phyloP scores from a whole-genome alignment of 2,113 vertebrate species.

The Apeltes quadracus region DNA sequence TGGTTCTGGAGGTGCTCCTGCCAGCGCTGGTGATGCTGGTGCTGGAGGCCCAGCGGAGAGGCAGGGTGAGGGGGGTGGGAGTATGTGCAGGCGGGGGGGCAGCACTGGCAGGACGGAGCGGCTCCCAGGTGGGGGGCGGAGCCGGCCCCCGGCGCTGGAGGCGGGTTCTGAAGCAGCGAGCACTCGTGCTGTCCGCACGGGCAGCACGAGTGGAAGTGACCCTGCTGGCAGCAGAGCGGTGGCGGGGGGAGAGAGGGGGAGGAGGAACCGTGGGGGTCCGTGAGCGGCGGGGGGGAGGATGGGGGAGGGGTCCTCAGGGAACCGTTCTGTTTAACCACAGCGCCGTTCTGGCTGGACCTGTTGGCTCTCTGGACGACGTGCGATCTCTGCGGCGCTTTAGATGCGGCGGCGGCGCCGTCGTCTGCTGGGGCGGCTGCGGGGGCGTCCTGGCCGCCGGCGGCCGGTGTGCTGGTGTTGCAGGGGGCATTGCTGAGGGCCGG shows the following conservation, averaged over 20 bases:
- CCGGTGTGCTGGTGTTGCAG: background rate
- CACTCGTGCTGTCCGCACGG: conserved; percentile 84
- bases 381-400: conserved; percentile 10
- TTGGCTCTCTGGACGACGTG: conserved; percentile 11
- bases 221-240: conserved; percentile 72
- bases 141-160: conserved; percentile 19
- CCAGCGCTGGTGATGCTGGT: conserved; percentile 86
- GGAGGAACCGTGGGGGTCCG: conserved; percentile 51
- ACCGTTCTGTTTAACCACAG: conserved; percentile 67
- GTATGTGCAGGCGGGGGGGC: conserved; percentile 83
- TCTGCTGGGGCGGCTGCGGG: conserved; percentile 6
- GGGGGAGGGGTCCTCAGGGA: conserved; percentile 50
- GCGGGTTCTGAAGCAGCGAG: conserved; percentile 81
- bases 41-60: conserved; percentile 85
- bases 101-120: conserved; percentile 39
- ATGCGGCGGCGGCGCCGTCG: background rate
- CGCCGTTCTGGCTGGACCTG: conserved; percentile 50
- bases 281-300: background rate
- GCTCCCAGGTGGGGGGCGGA: conserved; percentile 65
- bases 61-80: conserved; percentile 67
- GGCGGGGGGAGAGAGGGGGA: conserved; percentile 29
- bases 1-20: conserved; percentile 91
- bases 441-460: conserved; percentile 46
- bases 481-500: conserved; percentile 49
- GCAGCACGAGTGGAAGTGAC: conserved; percentile 85